Conservation (phyloP, 2,113 vertebrate species). For the Campylomormyrus numenius region DNA sequence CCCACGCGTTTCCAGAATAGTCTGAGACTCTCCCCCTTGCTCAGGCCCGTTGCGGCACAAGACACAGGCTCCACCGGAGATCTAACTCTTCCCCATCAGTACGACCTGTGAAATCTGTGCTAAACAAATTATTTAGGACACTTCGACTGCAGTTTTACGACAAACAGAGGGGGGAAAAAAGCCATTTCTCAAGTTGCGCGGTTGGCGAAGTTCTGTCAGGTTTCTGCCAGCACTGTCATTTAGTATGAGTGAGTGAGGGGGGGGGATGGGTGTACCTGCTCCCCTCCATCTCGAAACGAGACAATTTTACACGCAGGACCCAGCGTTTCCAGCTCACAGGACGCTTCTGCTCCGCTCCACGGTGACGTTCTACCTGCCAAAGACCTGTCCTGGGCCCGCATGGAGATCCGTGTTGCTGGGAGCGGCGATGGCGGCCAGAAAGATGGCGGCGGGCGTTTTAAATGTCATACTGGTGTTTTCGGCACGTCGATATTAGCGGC, state of each 20-base stretch:
- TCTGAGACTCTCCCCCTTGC: constrained; percentile 8
- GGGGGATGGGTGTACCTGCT: neutral
- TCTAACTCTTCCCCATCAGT: neutral
- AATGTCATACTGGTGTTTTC: neutral
- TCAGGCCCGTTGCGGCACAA: neutral
- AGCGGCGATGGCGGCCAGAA: neutral
- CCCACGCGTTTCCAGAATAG: constrained; percentile 26
- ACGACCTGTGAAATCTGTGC: neutral
- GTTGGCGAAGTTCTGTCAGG: neutral
- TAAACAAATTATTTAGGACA: neutral
- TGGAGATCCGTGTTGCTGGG: neutral
- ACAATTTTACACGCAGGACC: neutral
- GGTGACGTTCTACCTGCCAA: neutral
- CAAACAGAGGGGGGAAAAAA: neutral
- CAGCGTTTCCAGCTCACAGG: neutral
- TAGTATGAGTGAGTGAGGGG: neutral
- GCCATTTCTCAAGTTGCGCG: neutral
- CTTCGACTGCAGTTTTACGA: neutral
- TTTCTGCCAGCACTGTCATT: neutral
- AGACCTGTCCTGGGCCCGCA: neutral
- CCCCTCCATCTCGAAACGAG: neutral
- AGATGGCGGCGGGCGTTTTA: neutral
- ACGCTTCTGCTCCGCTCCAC: neutral
- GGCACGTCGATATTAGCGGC: neutral
- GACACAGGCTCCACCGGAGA: neutral